Percentiles rank a stretch among this genome's conserved stretches.
These are phyloP conservation scores for Rhabdophis nuchalis DNA, from an alignment of 2,797 vertebrate species.

Conservation along the genomic window DNA sequence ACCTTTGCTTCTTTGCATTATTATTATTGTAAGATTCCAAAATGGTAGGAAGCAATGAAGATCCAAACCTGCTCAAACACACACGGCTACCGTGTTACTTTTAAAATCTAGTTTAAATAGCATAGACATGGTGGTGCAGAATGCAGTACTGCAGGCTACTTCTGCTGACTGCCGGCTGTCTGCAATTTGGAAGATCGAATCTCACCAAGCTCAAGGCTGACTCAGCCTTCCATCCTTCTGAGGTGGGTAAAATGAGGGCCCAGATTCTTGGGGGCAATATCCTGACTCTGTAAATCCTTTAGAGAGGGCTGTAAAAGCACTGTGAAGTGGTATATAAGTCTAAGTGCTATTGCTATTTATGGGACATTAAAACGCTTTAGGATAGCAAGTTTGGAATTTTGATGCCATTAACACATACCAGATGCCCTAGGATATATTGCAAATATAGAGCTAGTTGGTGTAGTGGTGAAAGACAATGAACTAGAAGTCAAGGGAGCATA, in stretches of 20 bases:
- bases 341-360: neutral
- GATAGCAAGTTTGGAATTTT: neutral
- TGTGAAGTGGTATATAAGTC: too few species aligned
- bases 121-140: too few species aligned
- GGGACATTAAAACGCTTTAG: neutral
- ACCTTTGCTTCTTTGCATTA: neutral
- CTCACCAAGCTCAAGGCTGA: too few species aligned
- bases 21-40: neutral
- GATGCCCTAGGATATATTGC: neutral
- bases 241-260: too few species aligned
- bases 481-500: neutral
- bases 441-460: neutral
- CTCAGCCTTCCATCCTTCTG: too few species aligned
- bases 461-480: neutral
- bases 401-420: neutral
- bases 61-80: neutral
- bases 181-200: too few species aligned
- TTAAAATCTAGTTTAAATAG: neutral
- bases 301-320: too few species aligned
- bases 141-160: too few species aligned
- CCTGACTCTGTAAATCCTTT: too few species aligned
- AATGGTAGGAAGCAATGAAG: neutral
- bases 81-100: neutral
- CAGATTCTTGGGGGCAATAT: too few species aligned
- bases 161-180: too few species aligned